Evolutionary conservation across 2,888 invertebrate genomes (phyloP), one percentile per base, ranked within the genome.

Genomic region (Amblyteles armatorius): DNA sequence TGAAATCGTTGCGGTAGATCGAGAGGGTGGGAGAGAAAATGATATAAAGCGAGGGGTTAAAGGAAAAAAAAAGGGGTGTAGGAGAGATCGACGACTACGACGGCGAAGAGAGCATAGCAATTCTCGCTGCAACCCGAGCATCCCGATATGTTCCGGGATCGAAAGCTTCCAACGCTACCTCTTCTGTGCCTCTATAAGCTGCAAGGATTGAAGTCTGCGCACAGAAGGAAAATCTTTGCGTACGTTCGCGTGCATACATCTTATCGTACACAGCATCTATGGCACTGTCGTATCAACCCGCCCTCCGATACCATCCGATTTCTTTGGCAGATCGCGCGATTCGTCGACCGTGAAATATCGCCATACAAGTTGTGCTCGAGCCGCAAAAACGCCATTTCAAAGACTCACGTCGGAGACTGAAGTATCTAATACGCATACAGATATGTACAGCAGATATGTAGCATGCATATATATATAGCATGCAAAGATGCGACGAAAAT

Each of bases 231-330:
- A 89, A 89, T 91, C 88, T 89, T 88, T 85, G 89, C 87, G 89
- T 89, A 90, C 91, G 86, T 88, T 87, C 88, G 87, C 88, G 88
- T 89, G 89, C 87, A 88, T 87, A 89, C 90, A 88, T 89, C 90
- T 88, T 40, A 71, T 26, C 36, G 60, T 57, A 76, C 36, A 33
- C 44, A 36, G 44, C 29, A 19, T 36, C 40, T 22, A 65, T 55
- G 16, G 22, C 33, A 36, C 19, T 26, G 40, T 60, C 48, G 44
- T 44, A 29, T 29, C 44, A 29, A 48, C 63, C 26, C 29, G 48
- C 29, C n/a, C 60, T 11, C 48, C 26, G 44, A 74, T 63, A n/a
- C 48, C 48, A n/a, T 48, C 44, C 60, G 74, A 74, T 74, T 60
- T 74, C 48, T 74, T 48, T 44, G 44, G 48, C 16, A 48, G 74